Evolutionary conservation across 2,888 invertebrate species (phyloP).

Genomic region (Mallateleia sp.): DNA sequence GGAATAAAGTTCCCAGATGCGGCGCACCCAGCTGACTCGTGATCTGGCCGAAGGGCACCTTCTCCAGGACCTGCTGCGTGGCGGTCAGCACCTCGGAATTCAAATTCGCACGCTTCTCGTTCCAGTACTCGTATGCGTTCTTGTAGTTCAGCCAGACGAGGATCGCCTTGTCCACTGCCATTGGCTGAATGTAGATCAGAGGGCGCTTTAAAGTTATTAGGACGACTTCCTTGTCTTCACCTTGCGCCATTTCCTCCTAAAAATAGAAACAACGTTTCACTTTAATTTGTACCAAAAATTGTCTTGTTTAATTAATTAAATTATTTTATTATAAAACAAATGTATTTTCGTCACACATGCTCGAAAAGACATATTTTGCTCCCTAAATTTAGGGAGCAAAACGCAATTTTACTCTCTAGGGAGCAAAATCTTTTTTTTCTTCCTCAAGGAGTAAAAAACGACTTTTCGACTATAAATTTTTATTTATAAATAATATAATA

Average conservation of each 20-base stretch:
- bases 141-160: slow-evolving; percentile 99
- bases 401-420: too few species aligned
- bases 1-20: slow-evolving; percentile 96
- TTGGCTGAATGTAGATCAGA: slow-evolving; percentile 98
- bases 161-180: slow-evolving; percentile 99
- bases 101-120: slow-evolving; percentile 97
- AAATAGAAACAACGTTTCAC: slow-evolving; percentile 90
- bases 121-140: slow-evolving; percentile 99
- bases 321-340: too few species aligned
- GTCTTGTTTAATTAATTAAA: too few species aligned
- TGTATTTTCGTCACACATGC: too few species aligned
- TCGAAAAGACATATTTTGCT: too few species aligned
- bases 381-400: too few species aligned
- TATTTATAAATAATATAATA: too few species aligned
- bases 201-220: slow-evolving; percentile 98
- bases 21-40: slow-evolving; percentile 94
- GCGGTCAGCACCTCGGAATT: slow-evolving; percentile 96
- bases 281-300: too few species aligned
- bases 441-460: too few species aligned
- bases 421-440: too few species aligned
- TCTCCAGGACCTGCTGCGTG: slow-evolving; percentile 94
- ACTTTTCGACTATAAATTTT: too few species aligned
- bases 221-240: slow-evolving; percentile 96
- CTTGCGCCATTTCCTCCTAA: slow-evolving; percentile 97
- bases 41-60: slow-evolving; percentile 94